A percentile compares a stretch with the other conserved stretches of the same genome.
phyloP scores from a whole-genome alignment of 2,113 vertebrate genomes.

The Pardalotus punctatus region DNA sequence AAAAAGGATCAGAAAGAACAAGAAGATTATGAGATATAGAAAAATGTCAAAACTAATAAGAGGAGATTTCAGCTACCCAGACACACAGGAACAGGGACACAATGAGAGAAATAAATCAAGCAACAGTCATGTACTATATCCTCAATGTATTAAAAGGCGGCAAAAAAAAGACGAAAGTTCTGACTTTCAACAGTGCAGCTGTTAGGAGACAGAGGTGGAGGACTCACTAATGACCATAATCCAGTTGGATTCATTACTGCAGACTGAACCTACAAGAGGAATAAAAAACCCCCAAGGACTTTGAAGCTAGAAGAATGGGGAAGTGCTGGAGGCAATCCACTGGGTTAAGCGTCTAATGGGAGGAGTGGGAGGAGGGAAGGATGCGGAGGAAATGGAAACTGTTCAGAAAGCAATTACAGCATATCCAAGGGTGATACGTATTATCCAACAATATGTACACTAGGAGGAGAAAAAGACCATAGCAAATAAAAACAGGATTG shows the following conservation, averaged over 20 bases:
- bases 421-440: constrained; percentile 53
- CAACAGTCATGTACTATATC: constrained; percentile 34
- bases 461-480: constrained; percentile 26
- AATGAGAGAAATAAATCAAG: constrained; percentile 38
- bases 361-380: constrained; percentile 35
- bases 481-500: constrained; percentile 50
- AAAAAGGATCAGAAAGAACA: constrained; percentile 29
- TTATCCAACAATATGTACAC: constrained; percentile 48
- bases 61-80: constrained; percentile 47
- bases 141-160: constrained; percentile 42
- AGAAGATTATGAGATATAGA: constrained; percentile 37
- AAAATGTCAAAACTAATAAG: constrained; percentile 48
- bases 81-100: constrained; percentile 20
- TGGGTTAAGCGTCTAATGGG: constrained; percentile 43
- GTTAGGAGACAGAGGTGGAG: constrained; percentile 38
- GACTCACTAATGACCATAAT: constrained; percentile 67
- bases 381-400: constrained; percentile 58
- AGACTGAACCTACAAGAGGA: constrained; percentile 47
- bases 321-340: constrained; percentile 51
- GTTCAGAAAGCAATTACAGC: constrained; percentile 71
- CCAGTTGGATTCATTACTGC: constrained; percentile 55
- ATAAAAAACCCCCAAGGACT: constrained; percentile 20
- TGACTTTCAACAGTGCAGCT: constrained; percentile 51
- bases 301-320: constrained; percentile 54
- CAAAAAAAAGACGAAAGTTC: constrained; percentile 28